Percentiles rank a stretch among this genome's conserved stretches.
Conservation (phyloP, 2,797 vertebrate species). For the Rhyacichthys aspro region DNA sequence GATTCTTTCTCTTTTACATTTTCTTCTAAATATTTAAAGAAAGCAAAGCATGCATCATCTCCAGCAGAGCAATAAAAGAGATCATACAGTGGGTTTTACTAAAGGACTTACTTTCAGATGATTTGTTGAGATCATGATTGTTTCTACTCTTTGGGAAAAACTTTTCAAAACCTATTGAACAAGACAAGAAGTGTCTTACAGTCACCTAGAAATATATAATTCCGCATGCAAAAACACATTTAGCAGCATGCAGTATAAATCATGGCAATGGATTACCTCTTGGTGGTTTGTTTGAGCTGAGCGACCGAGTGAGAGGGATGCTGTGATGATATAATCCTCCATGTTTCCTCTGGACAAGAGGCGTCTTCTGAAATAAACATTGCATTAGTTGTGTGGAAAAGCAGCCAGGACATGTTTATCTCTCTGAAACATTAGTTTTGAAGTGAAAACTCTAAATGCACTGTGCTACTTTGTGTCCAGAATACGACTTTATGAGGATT, state of each 20-base stretch:
- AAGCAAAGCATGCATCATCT: conserved; percentile 16
- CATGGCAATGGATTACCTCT: conserved; percentile 67
- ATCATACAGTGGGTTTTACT: background rate
- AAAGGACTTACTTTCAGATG: conserved; percentile 29
- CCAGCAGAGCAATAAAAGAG: conserved; percentile 2
- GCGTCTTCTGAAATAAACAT: conserved; percentile 52
- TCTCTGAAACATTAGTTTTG: background rate
- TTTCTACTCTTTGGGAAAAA: conserved; percentile 73
- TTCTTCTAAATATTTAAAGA: conserved; percentile 46
- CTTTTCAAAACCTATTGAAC: conserved; percentile 76
- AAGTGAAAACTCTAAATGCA: background rate
- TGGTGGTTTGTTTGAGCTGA: conserved; percentile 76
- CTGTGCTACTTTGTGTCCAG: background rate
- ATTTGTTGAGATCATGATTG: conserved; percentile 41
- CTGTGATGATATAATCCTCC: conserved; percentile 44
- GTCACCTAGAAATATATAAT: background rate
- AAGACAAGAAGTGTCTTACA: conserved; percentile 19
- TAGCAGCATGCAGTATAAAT: conserved; percentile 3
- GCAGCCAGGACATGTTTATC: background rate
- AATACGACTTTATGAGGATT: conserved; percentile 24
- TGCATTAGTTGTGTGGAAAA: background rate
- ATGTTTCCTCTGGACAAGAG: conserved; percentile 40
- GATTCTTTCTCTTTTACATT: conserved; percentile 59
- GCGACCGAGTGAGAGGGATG: conserved; percentile 43
- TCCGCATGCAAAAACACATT: background rate